Base-by-base conservation (phyloP, 2,888 invertebrate species). In the Euplexia lucipara region DNA sequence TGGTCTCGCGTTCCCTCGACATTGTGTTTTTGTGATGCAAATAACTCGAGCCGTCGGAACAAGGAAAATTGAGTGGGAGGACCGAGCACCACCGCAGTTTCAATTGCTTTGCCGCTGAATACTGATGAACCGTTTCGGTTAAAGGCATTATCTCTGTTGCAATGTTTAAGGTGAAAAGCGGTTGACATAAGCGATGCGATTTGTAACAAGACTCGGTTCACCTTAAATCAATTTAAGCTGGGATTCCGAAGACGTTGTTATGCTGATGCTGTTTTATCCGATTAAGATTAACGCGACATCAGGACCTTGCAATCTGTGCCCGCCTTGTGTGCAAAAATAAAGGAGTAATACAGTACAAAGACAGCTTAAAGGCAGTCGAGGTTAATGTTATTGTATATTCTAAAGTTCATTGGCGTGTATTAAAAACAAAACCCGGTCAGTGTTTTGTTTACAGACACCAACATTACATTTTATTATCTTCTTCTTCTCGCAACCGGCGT, bases 1-100 rank as follows among this genome's bases (percentile, higher is more conserved):
- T 95, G 92, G 92, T 91, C 90, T 86, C 89, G 91, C 92, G 91
- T 91, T 92, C 93, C 91, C 92, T 87, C 92, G 91, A 94, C 93
- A 94, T 93, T 92, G 93, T 94, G 95, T 94, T 95, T 95, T 95
- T 95, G 94, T 95, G 94, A 95, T 95, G 95, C 95, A 95, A 95
- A 95, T 95, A 93, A 94, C 93, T 94, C 90, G 91, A 92, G 91
- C 91, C 91, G 91, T 91, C 93, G 94, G 93, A 93, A 94, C 93
- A 92, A 92, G 93, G 92, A 92, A 92, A 94, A 94, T 94, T 93
- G 92, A 92, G 94, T 91, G 92, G 92, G 92, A 92, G 93, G 92
- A 89, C 91, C 88, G 90, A 91, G 89, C 90, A 88, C 91, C 88
- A 89, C 91, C 93, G 90, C 92, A 93, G 92, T 94, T 94, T 94